Base-by-base conservation (phyloP, 2,797 vertebrate species). In the Mus caroli region DNA sequence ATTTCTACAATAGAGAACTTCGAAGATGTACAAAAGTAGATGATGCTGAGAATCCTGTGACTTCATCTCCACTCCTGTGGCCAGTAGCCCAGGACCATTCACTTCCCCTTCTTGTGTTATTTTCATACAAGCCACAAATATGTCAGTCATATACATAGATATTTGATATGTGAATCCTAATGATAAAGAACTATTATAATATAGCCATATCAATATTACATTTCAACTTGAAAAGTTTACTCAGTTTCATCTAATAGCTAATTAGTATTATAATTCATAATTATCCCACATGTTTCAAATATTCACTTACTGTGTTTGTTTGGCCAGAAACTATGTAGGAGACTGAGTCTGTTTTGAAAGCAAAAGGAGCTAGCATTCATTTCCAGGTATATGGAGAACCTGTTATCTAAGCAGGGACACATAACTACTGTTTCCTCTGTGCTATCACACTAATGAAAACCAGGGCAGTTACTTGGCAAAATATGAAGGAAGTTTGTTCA, bases 121-220 rank as follows among this genome's bases (percentile, higher is more conserved):
- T 94, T 92, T 87, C 43, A 73, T 86, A 64, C 34, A 95, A 77
- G 88, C 90, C n/a, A 43, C 19, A 76, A 10, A 60, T 73, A 37
- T 54, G 6, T 69, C 1, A 75, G 10, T 69, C 2, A 75, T 82
- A 62, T 76, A 28, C 5, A 54, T 78, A 10, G 73, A n/a, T 80
- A 86, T 86, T 76, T 92, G 6, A 82, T 78, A 56, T 87, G 5
- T 88, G 50, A 89, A 58, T 52, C 60, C 91, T 69, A 95, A 46
- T 92, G 43, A 87, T 85, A 67, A 87, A 76, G 52, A 76, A 15
- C 1, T 78, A 6, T 24, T 62, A 60, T 26, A 83, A 76, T 50
- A 71, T 24, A 92, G 40, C 7, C 3, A 54, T 28, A 79, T 54
- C 17, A 82, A 26, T 86, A 56, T 90, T 11, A 67, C 26, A 76